phyloP scores from a whole-genome alignment of 2,113 vertebrate genomes.

The Cranoglanis bouderius region DNA sequence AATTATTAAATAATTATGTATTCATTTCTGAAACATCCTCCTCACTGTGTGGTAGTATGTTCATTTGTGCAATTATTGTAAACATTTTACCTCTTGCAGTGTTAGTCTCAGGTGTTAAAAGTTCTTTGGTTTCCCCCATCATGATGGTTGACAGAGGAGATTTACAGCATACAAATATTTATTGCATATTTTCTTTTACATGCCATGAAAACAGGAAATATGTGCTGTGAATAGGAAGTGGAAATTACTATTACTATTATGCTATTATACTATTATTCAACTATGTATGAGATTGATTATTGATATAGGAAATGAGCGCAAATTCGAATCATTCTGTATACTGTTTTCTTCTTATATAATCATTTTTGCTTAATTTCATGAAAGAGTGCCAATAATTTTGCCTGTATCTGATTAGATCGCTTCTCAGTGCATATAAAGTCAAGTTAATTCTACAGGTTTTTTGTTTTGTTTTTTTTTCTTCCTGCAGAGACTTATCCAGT shows the following conservation, averaged over 20 bases:
- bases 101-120: not conserved
- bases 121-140: not conserved
- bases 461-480: slow-evolving; percentile 54
- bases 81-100: not conserved
- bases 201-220: not conserved
- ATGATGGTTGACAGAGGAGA: not conserved
- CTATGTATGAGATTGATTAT: not conserved
- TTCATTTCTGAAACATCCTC: not conserved
- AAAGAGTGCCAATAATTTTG: not conserved
- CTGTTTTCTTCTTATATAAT: not conserved
- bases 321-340: not conserved
- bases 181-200: not conserved
- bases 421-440: slow-evolving; percentile 14
- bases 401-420: not conserved
- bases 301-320: not conserved
- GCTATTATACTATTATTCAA: not conserved
- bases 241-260: too few relatives aligned
- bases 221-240: not conserved
- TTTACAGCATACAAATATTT: not conserved
- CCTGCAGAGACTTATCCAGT: slow-evolving; percentile 85
- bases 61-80: too few relatives aligned
- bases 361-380: not conserved
- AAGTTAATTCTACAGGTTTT: not conserved
- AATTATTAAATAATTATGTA: not conserved
- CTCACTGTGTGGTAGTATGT: not conserved